Conservation (phyloP, 2,797 vertebrate species). For the Acestrorhynchus altus region DNA sequence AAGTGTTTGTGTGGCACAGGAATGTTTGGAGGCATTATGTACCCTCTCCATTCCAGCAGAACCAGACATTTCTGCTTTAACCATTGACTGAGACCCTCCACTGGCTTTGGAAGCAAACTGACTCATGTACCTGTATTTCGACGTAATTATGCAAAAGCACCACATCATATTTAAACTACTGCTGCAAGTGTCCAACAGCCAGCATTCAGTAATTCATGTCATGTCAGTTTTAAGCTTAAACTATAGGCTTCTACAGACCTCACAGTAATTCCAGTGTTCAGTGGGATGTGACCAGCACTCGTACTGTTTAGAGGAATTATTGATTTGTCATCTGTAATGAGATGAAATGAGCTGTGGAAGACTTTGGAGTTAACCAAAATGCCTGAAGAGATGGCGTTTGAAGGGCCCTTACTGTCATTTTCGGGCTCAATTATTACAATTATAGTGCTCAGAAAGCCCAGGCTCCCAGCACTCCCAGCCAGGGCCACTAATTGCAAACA, state of each 20-base stretch:
- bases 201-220: not conserved
- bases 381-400: slow-evolving; percentile 28
- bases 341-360: slow-evolving; percentile 38
- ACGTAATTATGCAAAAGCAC: not conserved
- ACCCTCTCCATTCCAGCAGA: not conserved
- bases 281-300: not conserved
- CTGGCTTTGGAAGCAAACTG: not conserved
- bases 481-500: slow-evolving; percentile 58
- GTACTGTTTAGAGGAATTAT: slow-evolving; percentile 12
- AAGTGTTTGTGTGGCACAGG: slow-evolving; percentile 31
- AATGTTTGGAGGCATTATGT: slow-evolving; percentile 18
- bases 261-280: slow-evolving; percentile 5
- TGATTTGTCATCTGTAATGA: slow-evolving; percentile 24
- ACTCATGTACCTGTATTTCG: not conserved
- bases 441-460: slow-evolving; percentile 41
- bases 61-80: not conserved
- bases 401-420: slow-evolving; percentile 56
- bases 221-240: not conserved
- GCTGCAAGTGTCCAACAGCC: not conserved
- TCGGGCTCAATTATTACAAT: slow-evolving; percentile 56
- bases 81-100: no score
- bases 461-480: slow-evolving; percentile 17
- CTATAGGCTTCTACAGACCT: not conserved
- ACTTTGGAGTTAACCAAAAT: slow-evolving; percentile 22
- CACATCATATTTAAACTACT: not conserved